Evolutionary conservation across 2,113 vertebrate species (phyloP), one percentile per base, ranked within the genome.

Genomic region (Acrocephalus arundinaceus): DNA sequence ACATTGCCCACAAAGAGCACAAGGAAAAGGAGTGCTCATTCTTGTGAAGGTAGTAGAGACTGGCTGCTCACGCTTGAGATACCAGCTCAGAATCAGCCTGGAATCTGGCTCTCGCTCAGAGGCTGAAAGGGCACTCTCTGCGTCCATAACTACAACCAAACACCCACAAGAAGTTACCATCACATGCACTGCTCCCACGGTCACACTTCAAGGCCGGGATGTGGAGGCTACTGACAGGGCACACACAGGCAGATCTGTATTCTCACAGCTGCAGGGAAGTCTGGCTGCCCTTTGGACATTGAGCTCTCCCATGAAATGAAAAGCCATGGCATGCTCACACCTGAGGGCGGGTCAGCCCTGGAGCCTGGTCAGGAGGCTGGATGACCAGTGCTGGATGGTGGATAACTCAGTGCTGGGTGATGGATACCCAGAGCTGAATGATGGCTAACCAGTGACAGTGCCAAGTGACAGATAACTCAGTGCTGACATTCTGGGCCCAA

Each of bases 1-100:
- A 5, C 7, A 16, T 33, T 63, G 33, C 4, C 6, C 6, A 5
- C 7, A 6, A 6, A 8, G 2, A 33, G 2, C n/a, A 18, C 6
- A 57, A 1, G 17, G 5, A 27, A 39, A 27, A 33, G 28, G 2
- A 66, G 3, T 4, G 6, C 21, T 16, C 14, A 15, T 16, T 45
- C 43, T 45, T 7, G 16, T 9, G 4, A 10, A 9, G 4, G 6
- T 4, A 7, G 13, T 22, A 48, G 13, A 35, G 39, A 37, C n/a
- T 25, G 51, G 35, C 6, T 58, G 67, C 35, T 67, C 43, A 67
- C 17, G 2, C 0, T 20, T 58, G 6, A n/a, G 4, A 31, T 57
- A 57, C 51, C 61, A 75, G 71, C 59, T 65, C 0, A 9, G 59
- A 65, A 74, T 85, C 49, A 85, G 19, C 28, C n/a, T 6, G n/a